Conservation (phyloP, 2,113 vertebrate species). For the Carassius auratus region DNA sequence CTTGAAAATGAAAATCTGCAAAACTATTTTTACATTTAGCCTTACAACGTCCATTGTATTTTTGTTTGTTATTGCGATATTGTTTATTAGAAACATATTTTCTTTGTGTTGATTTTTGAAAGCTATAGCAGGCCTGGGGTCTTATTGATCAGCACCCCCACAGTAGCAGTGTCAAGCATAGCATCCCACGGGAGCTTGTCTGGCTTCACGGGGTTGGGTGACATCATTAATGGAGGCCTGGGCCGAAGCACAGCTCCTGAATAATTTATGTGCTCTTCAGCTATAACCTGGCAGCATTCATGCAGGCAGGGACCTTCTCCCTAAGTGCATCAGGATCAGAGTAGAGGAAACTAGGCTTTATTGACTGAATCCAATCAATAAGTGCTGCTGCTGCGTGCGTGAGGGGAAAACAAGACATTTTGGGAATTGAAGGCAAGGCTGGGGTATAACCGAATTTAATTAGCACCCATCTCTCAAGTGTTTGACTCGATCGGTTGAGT, state of each 20-base stretch:
- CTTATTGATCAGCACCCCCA: constrained; percentile 41
- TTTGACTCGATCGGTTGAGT: neutral
- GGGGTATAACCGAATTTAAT: constrained; percentile 32
- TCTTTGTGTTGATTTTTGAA: neutral
- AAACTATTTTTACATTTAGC: neutral
- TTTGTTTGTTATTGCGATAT: neutral
- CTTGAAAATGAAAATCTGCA: neutral
- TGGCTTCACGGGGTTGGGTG: constrained; percentile 71
- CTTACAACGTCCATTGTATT: neutral
- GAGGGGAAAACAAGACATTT: constrained; percentile 35
- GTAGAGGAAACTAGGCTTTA: constrained; percentile 71
- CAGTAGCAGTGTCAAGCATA: constrained; percentile 56
- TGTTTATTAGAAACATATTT: neutral
- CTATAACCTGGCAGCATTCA: constrained; percentile 71
- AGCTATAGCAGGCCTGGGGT: neutral
- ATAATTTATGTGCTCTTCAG: constrained; percentile 78
- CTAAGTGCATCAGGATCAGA: constrained; percentile 77
- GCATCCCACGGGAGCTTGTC: constrained; percentile 60
- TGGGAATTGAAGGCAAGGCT: constrained; percentile 25
- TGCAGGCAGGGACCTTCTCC: constrained; percentile 65
- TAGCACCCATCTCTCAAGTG: constrained; percentile 22
- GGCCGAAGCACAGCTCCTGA: constrained; percentile 69
- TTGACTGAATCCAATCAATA: constrained; percentile 76
- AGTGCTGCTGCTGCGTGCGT: constrained; percentile 47
- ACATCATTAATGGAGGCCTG: constrained; percentile 77